Conservation (phyloP, 2,888 invertebrate species). For the Pseudococcus viburni region DNA sequence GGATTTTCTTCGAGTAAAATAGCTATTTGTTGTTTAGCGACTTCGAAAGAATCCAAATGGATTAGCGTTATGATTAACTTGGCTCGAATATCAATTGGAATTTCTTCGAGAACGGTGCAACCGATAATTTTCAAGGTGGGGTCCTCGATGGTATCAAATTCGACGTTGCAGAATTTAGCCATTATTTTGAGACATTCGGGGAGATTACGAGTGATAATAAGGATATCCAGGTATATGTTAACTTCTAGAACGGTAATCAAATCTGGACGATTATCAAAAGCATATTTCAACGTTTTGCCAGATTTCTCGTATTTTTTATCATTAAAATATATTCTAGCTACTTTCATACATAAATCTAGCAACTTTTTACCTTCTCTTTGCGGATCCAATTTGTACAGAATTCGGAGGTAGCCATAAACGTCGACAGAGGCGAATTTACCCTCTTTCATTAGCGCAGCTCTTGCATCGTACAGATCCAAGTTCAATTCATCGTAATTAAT, state of each 20-base stretch:
- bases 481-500: conserved; percentile 82
- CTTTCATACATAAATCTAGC: conserved; percentile 80
- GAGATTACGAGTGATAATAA: conserved; percentile 81
- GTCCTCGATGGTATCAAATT: conserved; percentile 72
- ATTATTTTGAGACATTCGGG: conserved; percentile 81
- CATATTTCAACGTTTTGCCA: conserved; percentile 81
- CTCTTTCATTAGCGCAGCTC: conserved; percentile 80
- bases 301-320: conserved; percentile 82
- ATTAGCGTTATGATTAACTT: conserved; percentile 87
- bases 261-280: conserved; percentile 82
- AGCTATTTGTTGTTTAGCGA: conserved; percentile 78
- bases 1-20: conserved; percentile 77
- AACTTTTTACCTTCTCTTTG: conserved; percentile 72
- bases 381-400: conserved; percentile 78
- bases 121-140: conserved; percentile 67
- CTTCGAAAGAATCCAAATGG: conserved; percentile 77
- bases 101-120: conserved; percentile 78
- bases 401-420: conserved; percentile 82
- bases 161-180: conserved; percentile 80
- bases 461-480: conserved; percentile 80
- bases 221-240: conserved; percentile 86
- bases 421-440: conserved; percentile 77
- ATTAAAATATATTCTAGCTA: conserved; percentile 82
- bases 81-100: conserved; percentile 85
- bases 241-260: conserved; percentile 83